These are phyloP conservation scores for Prolemur simus DNA, from an alignment of 2,113 vertebrate species.

Conservation along the genomic window DNA sequence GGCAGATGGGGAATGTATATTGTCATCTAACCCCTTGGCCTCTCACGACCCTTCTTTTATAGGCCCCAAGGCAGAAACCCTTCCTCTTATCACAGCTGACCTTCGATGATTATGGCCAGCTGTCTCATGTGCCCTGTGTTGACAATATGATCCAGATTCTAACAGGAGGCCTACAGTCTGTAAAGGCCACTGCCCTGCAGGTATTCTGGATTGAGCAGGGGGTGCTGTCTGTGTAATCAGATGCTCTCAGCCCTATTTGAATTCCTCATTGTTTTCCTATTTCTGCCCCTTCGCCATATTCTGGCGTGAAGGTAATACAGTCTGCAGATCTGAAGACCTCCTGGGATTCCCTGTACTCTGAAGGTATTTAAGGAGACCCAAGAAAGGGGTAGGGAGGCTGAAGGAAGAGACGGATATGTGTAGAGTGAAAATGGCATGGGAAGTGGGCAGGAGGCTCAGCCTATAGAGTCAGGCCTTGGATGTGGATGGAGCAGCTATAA, in stretches of 20 bases:
- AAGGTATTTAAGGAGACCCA: constrained; percentile 63
- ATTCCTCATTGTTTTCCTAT: neutral
- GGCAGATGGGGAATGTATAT: neutral
- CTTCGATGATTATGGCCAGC: constrained; percentile 71
- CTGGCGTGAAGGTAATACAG: constrained; percentile 52
- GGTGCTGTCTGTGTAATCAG: neutral
- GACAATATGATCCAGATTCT: constrained; percentile 81
- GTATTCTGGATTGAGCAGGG: constrained; percentile 72
- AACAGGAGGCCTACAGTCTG: constrained; percentile 66
- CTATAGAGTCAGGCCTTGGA: neutral
- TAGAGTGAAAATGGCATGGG: neutral
- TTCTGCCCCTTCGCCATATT: constrained; percentile 9
- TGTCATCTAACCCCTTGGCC: neutral
- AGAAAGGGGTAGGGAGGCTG: neutral
- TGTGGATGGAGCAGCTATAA: neutral
- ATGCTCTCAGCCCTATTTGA: neutral
- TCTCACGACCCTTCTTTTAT: constrained; percentile 25
- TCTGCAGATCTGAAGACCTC: constrained; percentile 48
- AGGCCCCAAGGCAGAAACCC: constrained; percentile 62
- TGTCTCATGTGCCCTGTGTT: constrained; percentile 80
- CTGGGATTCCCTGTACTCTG: neutral
- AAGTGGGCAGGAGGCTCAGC: neutral
- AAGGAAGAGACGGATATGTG: neutral
- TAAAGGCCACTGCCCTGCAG: constrained; percentile 78
- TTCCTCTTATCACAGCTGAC: constrained; percentile 82